Conservation (phyloP, 2,113 vertebrate genomes). For the Pituophis catenifer region DNA sequence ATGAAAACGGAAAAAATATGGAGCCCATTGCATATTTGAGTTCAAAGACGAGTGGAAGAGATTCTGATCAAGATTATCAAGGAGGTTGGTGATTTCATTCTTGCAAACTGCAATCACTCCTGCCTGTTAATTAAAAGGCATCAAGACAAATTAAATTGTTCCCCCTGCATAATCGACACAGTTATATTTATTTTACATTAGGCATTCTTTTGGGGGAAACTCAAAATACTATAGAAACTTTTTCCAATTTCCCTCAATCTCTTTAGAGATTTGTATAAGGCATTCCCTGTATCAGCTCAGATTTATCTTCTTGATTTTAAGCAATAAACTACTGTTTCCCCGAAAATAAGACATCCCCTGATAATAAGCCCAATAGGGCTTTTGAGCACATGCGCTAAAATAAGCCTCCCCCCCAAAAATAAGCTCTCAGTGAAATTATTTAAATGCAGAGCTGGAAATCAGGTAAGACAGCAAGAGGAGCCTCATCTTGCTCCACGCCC, state of each 20-base stretch:
- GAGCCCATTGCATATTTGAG: neutral
- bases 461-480: too few species aligned
- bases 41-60: neutral
- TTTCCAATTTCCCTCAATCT: neutral
- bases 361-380: too few species aligned
- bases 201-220: neutral
- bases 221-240: neutral
- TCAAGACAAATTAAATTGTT: neutral
- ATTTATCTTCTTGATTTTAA: neutral
- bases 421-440: too few species aligned
- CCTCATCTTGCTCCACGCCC: too few species aligned
- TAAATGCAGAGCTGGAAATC: too few species aligned
- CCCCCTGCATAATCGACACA: neutral
- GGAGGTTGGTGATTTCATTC: neutral
- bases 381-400: too few species aligned
- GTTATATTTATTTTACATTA: neutral
- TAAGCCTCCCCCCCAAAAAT: too few species aligned
- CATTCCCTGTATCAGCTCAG: neutral
- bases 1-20: neutral
- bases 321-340: neutral
- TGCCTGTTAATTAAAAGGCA: neutral
- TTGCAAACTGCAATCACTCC: neutral
- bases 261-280: neutral
- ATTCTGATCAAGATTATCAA: neutral
- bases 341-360: too few species aligned